These are phyloP conservation scores for Zosterops borbonicus DNA, from an alignment of 2,113 vertebrate genomes.

Conservation along the genomic window DNA sequence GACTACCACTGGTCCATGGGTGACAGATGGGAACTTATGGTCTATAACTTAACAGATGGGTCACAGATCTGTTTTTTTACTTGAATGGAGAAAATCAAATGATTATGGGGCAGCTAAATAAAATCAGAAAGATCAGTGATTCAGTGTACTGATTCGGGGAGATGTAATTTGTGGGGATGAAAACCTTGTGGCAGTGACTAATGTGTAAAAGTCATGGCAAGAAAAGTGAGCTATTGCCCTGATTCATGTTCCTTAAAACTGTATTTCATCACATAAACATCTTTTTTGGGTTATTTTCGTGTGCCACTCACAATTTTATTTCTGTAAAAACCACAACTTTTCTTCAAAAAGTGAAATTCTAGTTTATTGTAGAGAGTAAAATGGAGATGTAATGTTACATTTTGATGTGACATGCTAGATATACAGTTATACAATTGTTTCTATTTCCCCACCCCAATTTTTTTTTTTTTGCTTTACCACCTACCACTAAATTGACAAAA, in stretches of 20 bases:
- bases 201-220: slow-evolving; percentile 6
- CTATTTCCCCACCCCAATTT: neutral
- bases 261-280: neutral
- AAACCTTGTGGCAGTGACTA: slow-evolving; percentile 11
- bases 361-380: neutral
- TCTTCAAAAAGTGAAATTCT: neutral
- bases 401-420: neutral
- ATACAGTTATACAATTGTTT: neutral
- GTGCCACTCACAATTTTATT: neutral
- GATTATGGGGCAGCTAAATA: neutral
- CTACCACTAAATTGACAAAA: neutral
- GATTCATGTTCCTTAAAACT: neutral
- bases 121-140: slow-evolving; percentile 5
- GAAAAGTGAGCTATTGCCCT: neutral
- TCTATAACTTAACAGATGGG: slow-evolving; percentile 64
- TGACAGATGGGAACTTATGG: slow-evolving; percentile 63
- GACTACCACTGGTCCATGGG: slow-evolving; percentile 17
- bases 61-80: slow-evolving; percentile 31
- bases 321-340: neutral
- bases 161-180: neutral
- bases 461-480: neutral
- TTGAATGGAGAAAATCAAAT: slow-evolving; percentile 35
- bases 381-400: neutral
- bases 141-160: neutral
- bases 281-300: neutral